A percentile compares a stretch with the other conserved stretches of the same genome.
Evolutionary conservation across 92 coral and sea anemone species (phyloP).

Genomic region (Epizoanthus rinbou): DNA sequence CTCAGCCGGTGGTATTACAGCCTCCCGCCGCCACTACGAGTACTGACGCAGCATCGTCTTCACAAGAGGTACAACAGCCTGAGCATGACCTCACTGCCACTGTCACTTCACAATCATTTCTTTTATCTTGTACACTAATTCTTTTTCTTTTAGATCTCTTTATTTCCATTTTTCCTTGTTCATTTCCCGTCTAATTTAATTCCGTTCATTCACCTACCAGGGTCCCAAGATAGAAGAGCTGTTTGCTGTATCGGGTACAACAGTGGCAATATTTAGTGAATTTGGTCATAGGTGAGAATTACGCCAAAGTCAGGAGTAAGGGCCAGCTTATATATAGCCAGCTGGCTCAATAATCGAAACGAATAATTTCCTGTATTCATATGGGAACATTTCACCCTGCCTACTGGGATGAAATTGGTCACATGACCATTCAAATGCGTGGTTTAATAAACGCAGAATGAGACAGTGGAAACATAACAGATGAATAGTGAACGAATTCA

Average conservation of each 20-base stretch:
- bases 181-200: neutral
- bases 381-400: too few species aligned
- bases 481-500: too few species aligned
- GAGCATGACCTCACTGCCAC: neutral
- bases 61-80: conserved; percentile 13
- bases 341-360: too few species aligned
- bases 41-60: neutral
- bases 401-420: too few species aligned
- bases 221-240: conserved; percentile 91
- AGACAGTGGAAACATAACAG: too few species aligned
- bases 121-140: too few species aligned
- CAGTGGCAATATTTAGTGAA: conserved; percentile 66
- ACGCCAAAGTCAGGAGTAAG: too few species aligned
- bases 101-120: too few species aligned
- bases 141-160: neutral
- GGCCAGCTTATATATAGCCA: too few species aligned
- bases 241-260: conserved; percentile 87
- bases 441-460: too few species aligned
- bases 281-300: conserved; percentile 76
- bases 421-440: too few species aligned
- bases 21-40: neutral
- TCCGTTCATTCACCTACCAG: conserved; percentile 41
- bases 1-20: neutral
- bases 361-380: too few species aligned
- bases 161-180: neutral